These are phyloP conservation scores for Apantesis nais DNA, from an alignment of 2,888 invertebrate genomes.

Conservation along the genomic window DNA sequence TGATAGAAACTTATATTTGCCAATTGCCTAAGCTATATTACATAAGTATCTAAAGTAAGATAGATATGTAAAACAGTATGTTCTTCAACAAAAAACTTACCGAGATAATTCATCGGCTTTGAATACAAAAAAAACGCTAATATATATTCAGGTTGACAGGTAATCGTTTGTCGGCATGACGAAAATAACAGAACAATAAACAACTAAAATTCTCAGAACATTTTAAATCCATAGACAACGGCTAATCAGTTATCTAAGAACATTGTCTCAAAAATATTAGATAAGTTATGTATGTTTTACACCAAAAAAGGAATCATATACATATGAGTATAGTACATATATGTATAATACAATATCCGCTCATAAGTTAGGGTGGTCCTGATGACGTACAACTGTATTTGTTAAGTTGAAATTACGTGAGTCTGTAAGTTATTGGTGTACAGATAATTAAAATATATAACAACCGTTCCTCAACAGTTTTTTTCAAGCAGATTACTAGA, in stretches of 20 bases:
- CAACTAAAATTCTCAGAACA: slow-evolving; percentile 19
- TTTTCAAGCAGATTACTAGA: too few relatives aligned
- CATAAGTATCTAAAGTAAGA: too few relatives aligned
- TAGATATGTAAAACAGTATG: too few relatives aligned
- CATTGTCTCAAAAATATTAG: slow-evolving; percentile 2
- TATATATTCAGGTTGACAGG: background rate
- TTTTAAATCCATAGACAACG: background rate
- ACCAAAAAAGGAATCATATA: background rate
- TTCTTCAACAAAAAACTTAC: background rate
- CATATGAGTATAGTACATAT: background rate
- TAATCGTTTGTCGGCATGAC: slow-evolving; percentile 1
- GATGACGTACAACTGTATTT: too few relatives aligned
- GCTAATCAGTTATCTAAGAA: slow-evolving; percentile 2
- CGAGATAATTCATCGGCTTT: background rate
- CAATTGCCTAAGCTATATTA: too few relatives aligned
- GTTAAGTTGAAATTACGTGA: too few relatives aligned
- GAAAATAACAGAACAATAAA: slow-evolving; percentile 21
- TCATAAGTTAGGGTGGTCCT: background rate
- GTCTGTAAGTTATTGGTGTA: too few relatives aligned
- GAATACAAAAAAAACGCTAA: slow-evolving; percentile 1
- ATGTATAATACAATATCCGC: background rate
- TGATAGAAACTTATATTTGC: too few relatives aligned
- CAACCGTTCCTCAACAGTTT: too few relatives aligned
- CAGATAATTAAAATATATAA: too few relatives aligned
- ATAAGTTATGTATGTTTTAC: slow-evolving; percentile 1